phyloP scores from a whole-genome alignment of 2,797 vertebrate species.

The Perodicticus potto region DNA sequence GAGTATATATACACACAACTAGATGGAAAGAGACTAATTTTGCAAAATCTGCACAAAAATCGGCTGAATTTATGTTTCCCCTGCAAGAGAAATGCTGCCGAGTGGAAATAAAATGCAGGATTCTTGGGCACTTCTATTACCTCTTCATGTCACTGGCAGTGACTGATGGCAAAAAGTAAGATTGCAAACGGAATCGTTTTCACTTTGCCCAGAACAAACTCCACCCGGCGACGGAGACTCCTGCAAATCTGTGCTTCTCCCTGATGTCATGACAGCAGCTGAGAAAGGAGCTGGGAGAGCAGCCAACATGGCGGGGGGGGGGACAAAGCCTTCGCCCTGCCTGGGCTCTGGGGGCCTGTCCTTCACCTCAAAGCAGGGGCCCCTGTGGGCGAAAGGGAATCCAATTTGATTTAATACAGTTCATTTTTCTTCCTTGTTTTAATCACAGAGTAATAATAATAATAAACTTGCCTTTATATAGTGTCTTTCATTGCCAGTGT shows the following conservation, averaged over 20 bases:
- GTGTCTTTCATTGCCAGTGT: conserved; percentile 83
- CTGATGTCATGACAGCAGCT: background rate
- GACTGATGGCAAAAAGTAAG: conserved; percentile 84
- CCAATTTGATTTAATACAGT: conserved; percentile 34
- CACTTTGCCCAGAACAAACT: conserved; percentile 81
- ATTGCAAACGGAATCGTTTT: conserved; percentile 84
- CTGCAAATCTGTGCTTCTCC: conserved; percentile 66
- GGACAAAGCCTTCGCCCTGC: background rate
- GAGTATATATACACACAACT: background rate
- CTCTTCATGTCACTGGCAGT: conserved; percentile 76
- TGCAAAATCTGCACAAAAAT: conserved; percentile 85
- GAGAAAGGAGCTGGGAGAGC: background rate
- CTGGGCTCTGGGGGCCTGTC: background rate
- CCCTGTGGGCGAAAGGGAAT: background rate
- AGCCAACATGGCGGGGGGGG: background rate
- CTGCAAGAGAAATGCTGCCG: conserved; percentile 80
- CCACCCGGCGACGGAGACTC: conserved; percentile 11
- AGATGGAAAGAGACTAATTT: conserved; percentile 73
- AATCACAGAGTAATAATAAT: conserved; percentile 79
- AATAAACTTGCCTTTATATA: conserved; percentile 63
- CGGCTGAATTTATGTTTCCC: conserved; percentile 80
- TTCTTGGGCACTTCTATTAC: conserved; percentile 83
- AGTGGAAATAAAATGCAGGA: conserved; percentile 81
- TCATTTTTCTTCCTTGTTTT: conserved; percentile 83
- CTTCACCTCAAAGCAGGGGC: conserved; percentile 61